These are phyloP conservation scores for Lerema accius DNA, from an alignment of 1,140 invertebrate genomes.

Conservation along the genomic window DNA sequence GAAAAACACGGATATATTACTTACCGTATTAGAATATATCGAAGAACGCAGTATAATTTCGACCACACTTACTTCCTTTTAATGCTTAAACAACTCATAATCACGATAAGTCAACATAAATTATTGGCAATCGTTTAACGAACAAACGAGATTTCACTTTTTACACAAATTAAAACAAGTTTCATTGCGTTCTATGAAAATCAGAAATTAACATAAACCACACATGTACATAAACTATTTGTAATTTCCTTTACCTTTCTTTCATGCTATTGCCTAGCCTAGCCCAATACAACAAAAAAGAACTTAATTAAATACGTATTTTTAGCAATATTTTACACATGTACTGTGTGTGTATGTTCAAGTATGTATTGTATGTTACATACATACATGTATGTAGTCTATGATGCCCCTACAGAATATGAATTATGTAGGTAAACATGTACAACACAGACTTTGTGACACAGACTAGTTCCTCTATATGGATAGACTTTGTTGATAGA, in stretches of 20 bases:
- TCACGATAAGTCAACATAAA: neutral
- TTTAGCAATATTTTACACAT: too few species aligned
- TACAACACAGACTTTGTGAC: too few species aligned
- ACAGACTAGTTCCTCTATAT: too few species aligned
- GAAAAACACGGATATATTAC: too few species aligned
- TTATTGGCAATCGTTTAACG: neutral
- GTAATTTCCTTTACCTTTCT: neutral
- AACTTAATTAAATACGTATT: too few species aligned
- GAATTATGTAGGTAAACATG: too few species aligned
- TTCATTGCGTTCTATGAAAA: conserved; percentile 1
- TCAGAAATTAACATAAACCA: neutral
- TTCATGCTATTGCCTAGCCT: neutral
- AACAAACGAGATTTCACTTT: conserved; percentile 24
- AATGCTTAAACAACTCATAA: neutral
- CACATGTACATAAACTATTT: neutral
- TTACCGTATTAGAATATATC: neutral
- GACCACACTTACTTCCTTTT: neutral
- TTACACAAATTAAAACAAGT: conserved; percentile 13
- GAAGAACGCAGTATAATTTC: neutral
- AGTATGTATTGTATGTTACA: too few species aligned
- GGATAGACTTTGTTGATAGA: too few species aligned
- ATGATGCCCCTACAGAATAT: too few species aligned
- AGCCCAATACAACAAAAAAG: too few species aligned
- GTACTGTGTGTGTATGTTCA: too few species aligned
- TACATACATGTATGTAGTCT: too few species aligned